Evolutionary conservation across 2,888 invertebrate species (phyloP), one percentile per base, ranked within the genome.

Genomic region (Eueremaeus valkanovi): DNA sequence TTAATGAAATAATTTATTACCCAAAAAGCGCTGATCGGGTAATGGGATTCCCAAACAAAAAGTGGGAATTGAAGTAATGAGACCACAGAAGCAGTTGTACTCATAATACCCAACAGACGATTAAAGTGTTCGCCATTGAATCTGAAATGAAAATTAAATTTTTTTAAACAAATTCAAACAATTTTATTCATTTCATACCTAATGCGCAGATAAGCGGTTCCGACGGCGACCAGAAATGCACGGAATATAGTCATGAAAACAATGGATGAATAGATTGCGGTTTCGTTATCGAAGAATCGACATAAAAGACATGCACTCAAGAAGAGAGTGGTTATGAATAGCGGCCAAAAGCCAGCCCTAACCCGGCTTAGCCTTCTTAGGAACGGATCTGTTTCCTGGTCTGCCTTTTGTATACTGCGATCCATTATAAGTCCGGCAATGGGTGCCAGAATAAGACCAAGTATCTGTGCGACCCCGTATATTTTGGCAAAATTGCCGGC

Each of bases 261-360:
- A 29, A 82, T 78, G 18, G 82, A 82, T n/a, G 79, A 36, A 76
- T 81, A 81, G 66, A 82, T 78, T 0, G 81, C 81, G 0, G 72
- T 42, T 33, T 68, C 74, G 27, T 63, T 77, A 72, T 80, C 87
- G 82, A 89, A 87, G 3, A 79, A 80, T 21, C 77, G 78, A 76
- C 78, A 78, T 0, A 76, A 42, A 13, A 78, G 76, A 29, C 78
- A 75, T 3, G 70, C 77, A 16, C 74, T 74, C 45, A 78, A 72
- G 9, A 75, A 74, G 6, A 78, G 11, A 0, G 79, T 78, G 31
- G 80, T 79, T 31, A 78, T 45, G 66, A 80, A 75, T 73, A 79
- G 76, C 1, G 79, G 79, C 78, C 79, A 78, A 73, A 80, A 80
- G 58, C 78, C 78, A 13, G 79, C 45, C 21, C 68, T 42, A 6